Base-by-base conservation (phyloP, 92 coral and sea anemone species). In the Umimayanthus chanpuru region DNA sequence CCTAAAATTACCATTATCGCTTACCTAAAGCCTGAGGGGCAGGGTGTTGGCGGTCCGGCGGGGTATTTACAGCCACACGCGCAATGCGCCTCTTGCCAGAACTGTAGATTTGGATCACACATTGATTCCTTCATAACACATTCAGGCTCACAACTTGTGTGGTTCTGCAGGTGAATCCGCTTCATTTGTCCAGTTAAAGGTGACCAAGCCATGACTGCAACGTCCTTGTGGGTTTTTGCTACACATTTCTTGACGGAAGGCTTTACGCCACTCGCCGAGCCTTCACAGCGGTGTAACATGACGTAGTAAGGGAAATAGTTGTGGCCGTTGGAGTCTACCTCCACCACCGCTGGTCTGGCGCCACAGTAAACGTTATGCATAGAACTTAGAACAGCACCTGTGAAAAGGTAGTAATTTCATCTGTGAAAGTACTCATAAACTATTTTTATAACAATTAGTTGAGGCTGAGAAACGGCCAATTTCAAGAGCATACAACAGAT, bases 251-350 rank as follows among this genome's bases (percentile, higher is more conserved):
- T 61, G 49, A n/a, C 1, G 6, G 32, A 53, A 40, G 85, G 85
- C 18, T 39, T 32, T 15, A 6, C 0, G 14, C 3, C 1, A 44
- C 9, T 0, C 25, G 41, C 11, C 1, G 85, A 81, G 43, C 85
- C 85, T 20, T 61, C 71, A 23, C 85, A 81, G 0, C 85, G 85
- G 53, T 81, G 21, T 29, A 81, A 18, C 6, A 16, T 81, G 50
- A 81, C 85, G 44, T 56, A 81, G 32, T 81, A 81, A 32, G 85
- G 85, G 50, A 81, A 81, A 40, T 15, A 61, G 4, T 9, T 58
- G 50, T 81, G 85, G 28, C 36, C 40, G 9, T 18, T 12, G 29
- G 74, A 73, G 41, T 81, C 85, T 61, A 56, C 72, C 25, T 68
- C 50, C 18, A 81, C 74, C 61, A 81, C 85, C 32, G 73, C 36